Conservation (phyloP, 2,113 vertebrate genomes). For the Apaloderma vittatum region DNA sequence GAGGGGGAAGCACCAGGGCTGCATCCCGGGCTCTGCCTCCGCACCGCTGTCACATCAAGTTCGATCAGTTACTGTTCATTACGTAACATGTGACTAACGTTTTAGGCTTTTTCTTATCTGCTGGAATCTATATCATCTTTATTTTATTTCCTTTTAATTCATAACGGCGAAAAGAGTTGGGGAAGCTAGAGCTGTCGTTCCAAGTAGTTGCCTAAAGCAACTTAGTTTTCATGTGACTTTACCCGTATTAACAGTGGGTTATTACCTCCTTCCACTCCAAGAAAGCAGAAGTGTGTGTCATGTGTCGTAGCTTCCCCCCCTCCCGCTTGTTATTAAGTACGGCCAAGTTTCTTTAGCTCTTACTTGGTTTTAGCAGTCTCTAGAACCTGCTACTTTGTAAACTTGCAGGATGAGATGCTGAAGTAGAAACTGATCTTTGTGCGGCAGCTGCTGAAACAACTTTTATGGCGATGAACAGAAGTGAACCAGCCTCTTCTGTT, state of each 20-base stretch:
- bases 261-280: neutral
- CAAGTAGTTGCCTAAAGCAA: neutral
- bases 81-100: neutral
- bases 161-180: neutral
- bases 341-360: neutral
- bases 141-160: neutral
- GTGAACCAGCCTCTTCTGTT: neutral
- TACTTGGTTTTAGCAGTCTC: neutral
- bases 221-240: neutral
- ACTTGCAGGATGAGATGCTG: neutral
- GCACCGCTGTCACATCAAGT: neutral
- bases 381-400: neutral
- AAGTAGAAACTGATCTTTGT: constrained; percentile 7
- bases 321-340: neutral
- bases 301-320: neutral
- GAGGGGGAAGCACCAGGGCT: neutral
- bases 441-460: constrained; percentile 28
- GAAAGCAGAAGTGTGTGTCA: neutral
- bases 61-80: neutral
- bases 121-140: neutral
- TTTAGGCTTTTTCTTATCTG: neutral
- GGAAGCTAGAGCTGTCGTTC: neutral
- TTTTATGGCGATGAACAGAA: neutral
- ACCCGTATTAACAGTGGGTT: neutral
- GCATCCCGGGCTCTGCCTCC: neutral